Conservation (phyloP, 2,888 invertebrate species). For the Cheilosia grossa region DNA sequence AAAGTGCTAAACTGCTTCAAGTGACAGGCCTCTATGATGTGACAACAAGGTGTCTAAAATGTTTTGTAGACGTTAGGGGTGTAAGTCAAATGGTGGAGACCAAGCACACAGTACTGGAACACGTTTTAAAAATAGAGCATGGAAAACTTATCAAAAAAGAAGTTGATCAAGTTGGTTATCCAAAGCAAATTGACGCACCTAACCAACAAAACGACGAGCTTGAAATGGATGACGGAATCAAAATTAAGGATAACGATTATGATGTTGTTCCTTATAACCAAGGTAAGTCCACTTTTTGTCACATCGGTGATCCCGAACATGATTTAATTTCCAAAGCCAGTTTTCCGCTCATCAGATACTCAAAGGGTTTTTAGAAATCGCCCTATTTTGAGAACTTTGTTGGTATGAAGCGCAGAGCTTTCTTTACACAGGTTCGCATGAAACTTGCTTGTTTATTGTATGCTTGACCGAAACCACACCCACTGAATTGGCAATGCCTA, state of each 20-base stretch:
- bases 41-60: constrained; percentile 53
- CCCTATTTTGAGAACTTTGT: too few species aligned
- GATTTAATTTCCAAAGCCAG: too few species aligned
- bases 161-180: too few species aligned
- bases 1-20: constrained; percentile 90
- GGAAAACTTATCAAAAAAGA: too few species aligned
- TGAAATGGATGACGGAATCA: constrained; percentile 18
- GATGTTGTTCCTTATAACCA: background rate
- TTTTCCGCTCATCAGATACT: too few species aligned
- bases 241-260: constrained; percentile 47
- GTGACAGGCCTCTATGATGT: constrained; percentile 85
- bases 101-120: background rate
- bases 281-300: constrained; percentile 33
- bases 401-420: too few species aligned
- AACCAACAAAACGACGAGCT: background rate
- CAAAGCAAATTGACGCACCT: background rate
- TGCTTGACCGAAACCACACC: too few species aligned
- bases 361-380: too few species aligned
- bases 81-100: background rate
- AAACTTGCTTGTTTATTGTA: too few species aligned
- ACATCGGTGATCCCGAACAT: too few species aligned
- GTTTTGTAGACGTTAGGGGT: background rate
- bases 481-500: too few species aligned
- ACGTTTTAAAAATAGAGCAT: background rate
- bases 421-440: too few species aligned